Base-by-base conservation (phyloP, 2,888 invertebrate genomes). In the Agonopterix alstromeriana region DNA sequence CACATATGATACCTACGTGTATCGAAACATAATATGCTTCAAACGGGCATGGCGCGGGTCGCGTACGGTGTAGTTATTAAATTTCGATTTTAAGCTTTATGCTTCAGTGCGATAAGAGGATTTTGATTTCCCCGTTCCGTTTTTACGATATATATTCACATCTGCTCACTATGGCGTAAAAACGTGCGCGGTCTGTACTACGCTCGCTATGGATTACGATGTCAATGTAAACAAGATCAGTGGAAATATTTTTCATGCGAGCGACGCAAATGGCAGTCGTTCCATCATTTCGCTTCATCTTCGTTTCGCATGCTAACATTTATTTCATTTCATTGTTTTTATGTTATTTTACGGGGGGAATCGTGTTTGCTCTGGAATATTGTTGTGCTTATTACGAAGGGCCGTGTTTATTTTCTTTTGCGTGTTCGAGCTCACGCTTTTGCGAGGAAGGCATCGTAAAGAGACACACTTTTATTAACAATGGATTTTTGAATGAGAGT, bases 221-320 rank as follows among this genome's bases (percentile, higher is more conserved):
- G 73, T 80, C 81, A 76, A 79, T 80, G 78, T 82, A 82, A 81
- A 80, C 79, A 81, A 78, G 75, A 79, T 78, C 77, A 75, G 72
- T 70, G 56, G 67, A 75, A 75, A 79, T 80, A 79, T 82, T 77
- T 80, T 77, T 78, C 77, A 73, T 72, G 69, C 67, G 71, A 73
- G 70, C 65, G 63, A 67, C 70, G 67, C 65, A 75, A 81, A 81
- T 76, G 77, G 73, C 65, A 74, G 66, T 64, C 77, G 70, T 65
- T 81, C 69, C 73, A 77, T 79, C 76, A 79, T 78, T 65, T 66
- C 58, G 55, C 67, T 67, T 70, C 73, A 73, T 74, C 76, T 79
- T 70, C 76, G 69, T 73, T 74, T 67, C 68, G 70, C 68, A 73
- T 70, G 67, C 76, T 75, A 73, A 77, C 73, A 71, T 77, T 78